Evolutionary conservation across 2,888 invertebrate species (phyloP).

Genomic region (Cremastinae sp.): DNA sequence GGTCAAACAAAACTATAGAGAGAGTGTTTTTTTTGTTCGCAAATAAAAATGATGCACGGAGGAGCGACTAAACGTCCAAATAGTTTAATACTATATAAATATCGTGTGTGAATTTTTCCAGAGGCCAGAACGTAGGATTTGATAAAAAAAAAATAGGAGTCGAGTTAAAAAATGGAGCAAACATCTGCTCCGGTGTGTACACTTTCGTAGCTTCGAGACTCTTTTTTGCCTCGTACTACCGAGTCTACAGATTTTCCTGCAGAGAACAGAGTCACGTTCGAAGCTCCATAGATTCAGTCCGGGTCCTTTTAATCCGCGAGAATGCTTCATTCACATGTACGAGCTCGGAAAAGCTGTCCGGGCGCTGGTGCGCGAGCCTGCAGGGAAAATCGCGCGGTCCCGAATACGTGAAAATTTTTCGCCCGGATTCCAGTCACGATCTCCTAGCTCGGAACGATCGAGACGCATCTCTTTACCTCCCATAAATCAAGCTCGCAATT

Average conservation of each 20-base stretch:
- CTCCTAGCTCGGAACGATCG: slow-evolving; percentile 53
- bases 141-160: slow-evolving; percentile 10
- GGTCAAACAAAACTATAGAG: too few species aligned
- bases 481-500: too few species aligned
- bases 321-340: slow-evolving; percentile 6
- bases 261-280: slow-evolving; percentile 39
- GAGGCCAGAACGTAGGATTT: slow-evolving; percentile 12
- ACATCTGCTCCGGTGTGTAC: slow-evolving; percentile 47
- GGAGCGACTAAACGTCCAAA: too few species aligned
- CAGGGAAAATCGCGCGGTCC: background rate
- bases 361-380: background rate
- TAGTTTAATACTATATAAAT: background rate
- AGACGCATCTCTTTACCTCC: slow-evolving; percentile 22
- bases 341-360: too few species aligned
- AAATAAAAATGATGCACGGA: too few species aligned
- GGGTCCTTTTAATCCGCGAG: slow-evolving; percentile 51
- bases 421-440: slow-evolving; percentile 57
- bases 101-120: slow-evolving; percentile 4
- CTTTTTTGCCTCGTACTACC: background rate
- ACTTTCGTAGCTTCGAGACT: background rate
- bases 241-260: slow-evolving; percentile 23
- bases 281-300: slow-evolving; percentile 5
- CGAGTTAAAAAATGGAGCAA: slow-evolving; percentile 25
- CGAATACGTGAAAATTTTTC: slow-evolving; percentile 4
- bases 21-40: too few species aligned